Percentiles rank a stretch among this genome's conserved stretches.
These are phyloP conservation scores for Aphaenogaster rudis DNA, from an alignment of 1,140 invertebrate species.

Conservation along the genomic window DNA sequence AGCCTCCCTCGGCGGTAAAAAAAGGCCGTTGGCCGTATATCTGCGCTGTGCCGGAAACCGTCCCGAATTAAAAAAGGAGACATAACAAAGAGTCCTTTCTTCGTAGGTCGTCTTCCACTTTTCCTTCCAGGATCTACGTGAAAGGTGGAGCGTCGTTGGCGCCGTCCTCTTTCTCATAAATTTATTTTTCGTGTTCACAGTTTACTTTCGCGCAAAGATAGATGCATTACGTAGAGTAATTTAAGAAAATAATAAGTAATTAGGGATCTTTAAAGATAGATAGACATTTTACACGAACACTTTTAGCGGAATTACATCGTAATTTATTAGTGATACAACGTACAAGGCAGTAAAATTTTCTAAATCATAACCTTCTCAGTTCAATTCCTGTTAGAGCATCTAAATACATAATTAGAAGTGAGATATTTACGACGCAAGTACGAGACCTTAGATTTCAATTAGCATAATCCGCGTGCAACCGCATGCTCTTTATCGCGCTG, in stretches of 20 bases:
- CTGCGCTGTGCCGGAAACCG: conserved; percentile 61
- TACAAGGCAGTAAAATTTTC: not conserved
- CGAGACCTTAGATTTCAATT: conserved; percentile 56
- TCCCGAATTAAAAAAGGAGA: conserved; percentile 67
- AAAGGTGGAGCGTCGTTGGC: conserved; percentile 34
- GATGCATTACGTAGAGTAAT: conserved; percentile 36
- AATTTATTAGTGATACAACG: not conserved
- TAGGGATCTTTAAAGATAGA: not conserved
- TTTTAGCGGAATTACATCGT: not conserved
- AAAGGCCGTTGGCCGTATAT: conserved; percentile 57
- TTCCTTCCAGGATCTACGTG: conserved; percentile 29
- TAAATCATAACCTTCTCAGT: not conserved
- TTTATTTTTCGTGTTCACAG: conserved; percentile 43
- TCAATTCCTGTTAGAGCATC: not conserved
- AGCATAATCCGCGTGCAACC: conserved; percentile 53
- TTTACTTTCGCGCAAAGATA: conserved; percentile 40
- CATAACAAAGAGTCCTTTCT: conserved; percentile 69
- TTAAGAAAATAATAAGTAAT: conserved; percentile 25
- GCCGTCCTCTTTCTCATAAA: conserved; percentile 45
- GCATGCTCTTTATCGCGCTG: conserved; percentile 38
- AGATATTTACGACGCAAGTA: conserved; percentile 37
- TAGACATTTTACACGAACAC: not conserved
- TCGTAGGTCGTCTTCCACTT: conserved; percentile 51
- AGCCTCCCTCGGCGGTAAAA: conserved; percentile 24
- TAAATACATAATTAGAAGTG: conserved; percentile 40